Evolutionary conservation across 2,113 vertebrate species (phyloP), one percentile per base, ranked within the genome.

Genomic region (Lophochroa leadbeateri): DNA sequence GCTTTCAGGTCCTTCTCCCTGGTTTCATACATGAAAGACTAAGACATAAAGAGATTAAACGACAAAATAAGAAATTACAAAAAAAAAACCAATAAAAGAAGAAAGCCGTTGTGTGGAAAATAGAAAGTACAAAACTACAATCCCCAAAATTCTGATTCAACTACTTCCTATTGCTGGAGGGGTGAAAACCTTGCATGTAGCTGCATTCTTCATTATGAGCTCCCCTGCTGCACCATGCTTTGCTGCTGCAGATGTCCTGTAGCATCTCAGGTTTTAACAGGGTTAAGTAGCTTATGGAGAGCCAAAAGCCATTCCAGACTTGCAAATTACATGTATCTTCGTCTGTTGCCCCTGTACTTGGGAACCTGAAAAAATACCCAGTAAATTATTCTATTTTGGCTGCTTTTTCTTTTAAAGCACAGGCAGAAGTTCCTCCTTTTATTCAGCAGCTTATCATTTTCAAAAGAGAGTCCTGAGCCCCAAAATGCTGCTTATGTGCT

Each of bases 41-140:
- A 60, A 87, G 13, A 60, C 9, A 55, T 7, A 80, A 17, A 75
- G 5, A 64, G n/a, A 47, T 33, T 23, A 67, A 67, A 28, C 2
- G 0, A 44, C 11, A 14, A 67, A 68, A 37, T 7, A 68, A 64
- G 18, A n/a, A 82, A 63, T 17, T 72, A 58, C 6, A 53, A 39
- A 83, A 65, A 37, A 37, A 37, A 50, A 29, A 57, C 49, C 11
- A 43, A 23, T 9, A 33, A 67, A 75, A 61, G 6, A 9, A 27
- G 63, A 77, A 55, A 63, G 4, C 6, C 0, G 0, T 52, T 39
- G 5, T 15, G 28, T 28, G 43, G 47, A 39, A 49, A 24, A 57
- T 8, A 79, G 55, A 79, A 69, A 60, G 6, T 60, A 43, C 39
- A 60, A 49, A 75, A 41, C 25, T 17, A 13, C 23, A 33, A 28